Evolutionary conservation across 1,140 invertebrate genomes (phyloP).

Genomic region (Zaprionus africanus): DNA sequence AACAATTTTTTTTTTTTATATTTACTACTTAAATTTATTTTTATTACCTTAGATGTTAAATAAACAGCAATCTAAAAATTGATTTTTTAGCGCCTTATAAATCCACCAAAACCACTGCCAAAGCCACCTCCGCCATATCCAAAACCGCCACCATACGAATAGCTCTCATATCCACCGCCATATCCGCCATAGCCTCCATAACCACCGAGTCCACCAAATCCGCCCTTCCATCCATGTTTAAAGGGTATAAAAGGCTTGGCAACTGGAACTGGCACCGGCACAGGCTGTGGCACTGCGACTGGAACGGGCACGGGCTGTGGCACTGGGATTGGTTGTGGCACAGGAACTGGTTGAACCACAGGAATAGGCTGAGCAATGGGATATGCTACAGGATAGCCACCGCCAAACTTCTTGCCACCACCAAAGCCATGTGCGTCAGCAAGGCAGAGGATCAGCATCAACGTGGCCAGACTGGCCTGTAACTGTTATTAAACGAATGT

Average conservation of each 20-base stretch:
- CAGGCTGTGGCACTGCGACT: constrained; percentile 57
- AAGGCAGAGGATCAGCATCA: constrained; percentile 39
- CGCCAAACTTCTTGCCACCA: constrained; percentile 43
- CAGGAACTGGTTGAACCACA: constrained; percentile 40
- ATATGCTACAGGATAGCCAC: constrained; percentile 59
- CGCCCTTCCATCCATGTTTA: constrained; percentile 64
- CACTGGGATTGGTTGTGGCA: constrained; percentile 46
- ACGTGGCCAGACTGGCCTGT: constrained; percentile 25
- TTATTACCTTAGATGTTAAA: constrained; percentile 4
- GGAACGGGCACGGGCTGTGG: constrained; percentile 44
- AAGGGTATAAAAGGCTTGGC: constrained; percentile 44
- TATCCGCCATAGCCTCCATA: constrained; percentile 55
- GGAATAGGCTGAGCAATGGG: constrained; percentile 61
- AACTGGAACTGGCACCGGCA: constrained; percentile 53
- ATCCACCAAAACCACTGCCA: constrained; percentile 35
- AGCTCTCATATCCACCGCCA: constrained; percentile 33
- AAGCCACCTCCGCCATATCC: constrained; percentile 45
- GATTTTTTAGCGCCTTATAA: constrained; percentile 27
- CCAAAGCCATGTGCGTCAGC: constrained; percentile 57
- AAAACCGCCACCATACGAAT: constrained; percentile 35
- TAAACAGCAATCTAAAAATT: too few species aligned
- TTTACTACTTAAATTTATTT: not conserved
- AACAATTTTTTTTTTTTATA: constrained; percentile 72
- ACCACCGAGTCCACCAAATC: constrained; percentile 48
- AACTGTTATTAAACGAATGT: not conserved